Conservation (phyloP, 2,113 vertebrate genomes). For the Xerus inauris region DNA sequence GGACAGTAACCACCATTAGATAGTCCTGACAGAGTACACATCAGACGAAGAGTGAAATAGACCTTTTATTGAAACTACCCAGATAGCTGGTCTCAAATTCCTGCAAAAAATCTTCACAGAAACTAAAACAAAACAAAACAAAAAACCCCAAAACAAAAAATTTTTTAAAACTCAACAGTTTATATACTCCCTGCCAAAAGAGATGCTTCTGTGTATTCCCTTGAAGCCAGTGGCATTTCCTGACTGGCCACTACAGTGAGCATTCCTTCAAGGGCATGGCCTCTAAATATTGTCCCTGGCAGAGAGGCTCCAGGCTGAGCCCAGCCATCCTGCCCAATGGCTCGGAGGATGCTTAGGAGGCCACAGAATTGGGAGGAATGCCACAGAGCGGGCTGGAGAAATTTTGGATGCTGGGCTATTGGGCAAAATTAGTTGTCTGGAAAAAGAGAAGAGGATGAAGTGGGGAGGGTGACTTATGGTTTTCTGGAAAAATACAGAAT, state of each 20-base stretch:
- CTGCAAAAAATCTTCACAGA: conserved; percentile 12
- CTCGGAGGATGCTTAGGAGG: neutral
- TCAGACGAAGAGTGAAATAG: neutral
- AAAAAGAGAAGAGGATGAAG: neutral
- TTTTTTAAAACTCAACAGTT: neutral
- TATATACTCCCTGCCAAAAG: neutral
- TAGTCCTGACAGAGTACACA: neutral
- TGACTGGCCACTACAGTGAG: neutral
- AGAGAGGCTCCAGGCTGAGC: neutral
- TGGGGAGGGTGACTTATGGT: neutral
- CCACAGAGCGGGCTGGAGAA: neutral
- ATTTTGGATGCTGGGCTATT: neutral
- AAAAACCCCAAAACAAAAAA: neutral
- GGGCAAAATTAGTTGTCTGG: neutral
- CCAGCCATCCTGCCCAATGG: neutral
- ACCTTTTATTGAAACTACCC: neutral
- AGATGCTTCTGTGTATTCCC: neutral
- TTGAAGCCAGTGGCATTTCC: conserved; percentile 55
- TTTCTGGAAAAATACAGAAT: neutral
- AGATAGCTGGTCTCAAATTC: neutral
- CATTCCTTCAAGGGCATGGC: neutral
- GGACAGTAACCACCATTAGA: neutral
- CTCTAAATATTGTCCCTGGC: conserved; percentile 2
- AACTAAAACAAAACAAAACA: neutral
- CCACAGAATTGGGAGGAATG: neutral